These are phyloP conservation scores for Megastigmus dorsalis DNA, from an alignment of 2,888 invertebrate genomes.

Conservation along the genomic window DNA sequence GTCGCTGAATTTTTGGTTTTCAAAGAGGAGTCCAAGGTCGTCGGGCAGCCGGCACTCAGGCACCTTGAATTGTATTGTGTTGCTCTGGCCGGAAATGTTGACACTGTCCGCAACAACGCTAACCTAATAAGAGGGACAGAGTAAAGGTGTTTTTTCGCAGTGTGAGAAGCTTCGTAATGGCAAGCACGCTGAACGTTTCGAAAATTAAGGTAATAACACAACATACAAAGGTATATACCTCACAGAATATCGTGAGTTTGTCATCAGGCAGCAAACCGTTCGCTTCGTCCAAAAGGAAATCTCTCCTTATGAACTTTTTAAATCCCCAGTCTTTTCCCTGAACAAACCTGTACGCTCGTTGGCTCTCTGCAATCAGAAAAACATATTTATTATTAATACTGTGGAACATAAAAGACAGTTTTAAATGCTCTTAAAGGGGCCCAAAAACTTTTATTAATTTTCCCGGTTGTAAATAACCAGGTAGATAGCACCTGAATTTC, in stretches of 20 bases:
- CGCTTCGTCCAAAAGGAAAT: constrained; percentile 98
- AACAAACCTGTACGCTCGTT: constrained; percentile 98
- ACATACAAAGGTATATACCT: constrained; percentile 79
- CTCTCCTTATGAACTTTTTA: constrained; percentile 99
- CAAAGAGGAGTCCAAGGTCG: constrained; percentile 95
- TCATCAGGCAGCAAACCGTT: constrained; percentile 99
- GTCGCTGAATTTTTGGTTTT: constrained; percentile 98
- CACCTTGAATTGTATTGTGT: constrained; percentile 97
- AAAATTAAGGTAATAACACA: constrained; percentile 54
- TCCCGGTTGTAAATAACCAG: no score
- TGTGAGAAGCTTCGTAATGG: constrained; percentile 31
- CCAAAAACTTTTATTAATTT: no score
- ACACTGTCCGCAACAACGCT: constrained; percentile 99
- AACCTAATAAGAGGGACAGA: constrained; percentile 76
- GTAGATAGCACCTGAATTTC: no score
- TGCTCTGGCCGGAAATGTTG: constrained; percentile 99
- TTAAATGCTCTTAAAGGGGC: no score
- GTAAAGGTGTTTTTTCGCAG: constrained; percentile 17
- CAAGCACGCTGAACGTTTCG: constrained; percentile 1
- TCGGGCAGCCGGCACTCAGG: constrained; percentile 95
- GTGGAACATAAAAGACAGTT: no score
- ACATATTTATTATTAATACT: no score
- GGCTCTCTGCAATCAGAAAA: constrained; percentile 79
- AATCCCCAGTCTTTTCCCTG: constrained; percentile 99
- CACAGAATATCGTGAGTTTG: constrained; percentile 99